These are phyloP conservation scores for Cataglyphis cursor DNA, from an alignment of 2,888 invertebrate genomes.

Conservation along the genomic window DNA sequence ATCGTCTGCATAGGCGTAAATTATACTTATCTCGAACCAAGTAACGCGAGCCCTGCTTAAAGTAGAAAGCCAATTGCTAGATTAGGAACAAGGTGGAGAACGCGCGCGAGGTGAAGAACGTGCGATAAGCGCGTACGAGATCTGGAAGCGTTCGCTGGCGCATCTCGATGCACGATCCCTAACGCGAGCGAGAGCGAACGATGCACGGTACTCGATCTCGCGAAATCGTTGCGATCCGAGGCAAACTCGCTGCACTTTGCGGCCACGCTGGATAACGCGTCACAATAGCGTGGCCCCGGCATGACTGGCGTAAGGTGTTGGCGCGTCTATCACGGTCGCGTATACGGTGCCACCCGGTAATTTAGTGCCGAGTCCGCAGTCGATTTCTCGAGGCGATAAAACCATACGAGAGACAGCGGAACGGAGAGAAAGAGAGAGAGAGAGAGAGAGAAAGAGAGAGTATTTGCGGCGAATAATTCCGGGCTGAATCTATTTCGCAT, in stretches of 20 bases:
- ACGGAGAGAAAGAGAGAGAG: constrained; percentile 45
- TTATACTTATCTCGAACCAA: constrained; percentile 14
- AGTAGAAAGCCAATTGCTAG: constrained; percentile 40
- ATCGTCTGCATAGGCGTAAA: constrained; percentile 27
- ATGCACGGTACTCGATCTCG: constrained; percentile 53
- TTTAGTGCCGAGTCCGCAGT: constrained; percentile 81
- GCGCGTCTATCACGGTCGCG: constrained; percentile 75
- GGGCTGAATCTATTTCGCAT: constrained; percentile 78
- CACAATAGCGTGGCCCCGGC: constrained; percentile 67
- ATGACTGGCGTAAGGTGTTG: constrained; percentile 80
- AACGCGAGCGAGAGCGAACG: constrained; percentile 46
- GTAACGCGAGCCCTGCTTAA: constrained; percentile 22
- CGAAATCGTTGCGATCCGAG: constrained; percentile 69
- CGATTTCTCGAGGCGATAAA: constrained; percentile 82
- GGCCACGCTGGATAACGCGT: constrained; percentile 43
- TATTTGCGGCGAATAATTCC: constrained; percentile 81
- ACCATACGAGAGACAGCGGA: constrained; percentile 62
- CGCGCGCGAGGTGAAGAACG: constrained; percentile 18
- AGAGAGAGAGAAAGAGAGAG: constrained; percentile 50
- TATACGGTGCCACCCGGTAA: constrained; percentile 79
- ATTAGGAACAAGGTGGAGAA: constrained; percentile 45
- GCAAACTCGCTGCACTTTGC: constrained; percentile 66
- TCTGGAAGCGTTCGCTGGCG: constrained; percentile 47
- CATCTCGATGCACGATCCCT: constrained; percentile 50
- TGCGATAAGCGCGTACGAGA: constrained; percentile 48